Base-by-base conservation (phyloP, 1,140 invertebrate genomes). In the Globodera ellingtonae region DNA sequence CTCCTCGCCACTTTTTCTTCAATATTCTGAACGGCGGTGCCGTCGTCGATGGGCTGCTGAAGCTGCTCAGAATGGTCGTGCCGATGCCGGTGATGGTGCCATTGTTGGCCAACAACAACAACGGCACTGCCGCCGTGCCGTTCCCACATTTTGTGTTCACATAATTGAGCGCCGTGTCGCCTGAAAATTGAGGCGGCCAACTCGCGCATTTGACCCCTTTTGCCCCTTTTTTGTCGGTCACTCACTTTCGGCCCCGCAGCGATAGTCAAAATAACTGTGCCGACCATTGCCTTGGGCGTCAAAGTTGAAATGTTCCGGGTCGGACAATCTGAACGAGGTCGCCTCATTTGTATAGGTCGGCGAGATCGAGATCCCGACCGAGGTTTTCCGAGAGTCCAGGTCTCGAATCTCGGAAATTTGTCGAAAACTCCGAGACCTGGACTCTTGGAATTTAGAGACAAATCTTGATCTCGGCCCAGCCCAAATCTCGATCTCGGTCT, bases 221-320 rank as follows among this genome's bases (percentile, higher is more conserved):
- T 24, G n/a, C n/a, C n/a, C n/a, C n/a, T 24, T 59, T 62, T 84
- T 56, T 18, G 35, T 8, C 21, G n/a, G 72, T 72, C n/a, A 75
- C 82, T 15, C 69, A 86, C 82, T 79, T 46, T 85, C 85, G 1
- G 83, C 75, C 18, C 72, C 80, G 69, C 87, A 88, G n/a, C 72
- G 79, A 59, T 82, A 88, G 74, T 88, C 87, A 72, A 89, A 88
- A 75, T 88, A 88, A 70, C 85, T 86, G 71, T 82, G 84, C 35
- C 78, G 79, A 46, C 44, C 13, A 5, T 72, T 79, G 71, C 35
- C 66, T 69, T 79, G 52, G 10, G 80, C 78, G 56, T 87, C 81
- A 72, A 78, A 87, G 66, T 81, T 88, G 79, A 88, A 88, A 18
- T 81, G 73, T 8, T 89, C 85, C 6, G 87, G 85, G 72, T 86